phyloP scores from a whole-genome alignment of 2,888 invertebrate genomes.

The Phengaris arion region DNA sequence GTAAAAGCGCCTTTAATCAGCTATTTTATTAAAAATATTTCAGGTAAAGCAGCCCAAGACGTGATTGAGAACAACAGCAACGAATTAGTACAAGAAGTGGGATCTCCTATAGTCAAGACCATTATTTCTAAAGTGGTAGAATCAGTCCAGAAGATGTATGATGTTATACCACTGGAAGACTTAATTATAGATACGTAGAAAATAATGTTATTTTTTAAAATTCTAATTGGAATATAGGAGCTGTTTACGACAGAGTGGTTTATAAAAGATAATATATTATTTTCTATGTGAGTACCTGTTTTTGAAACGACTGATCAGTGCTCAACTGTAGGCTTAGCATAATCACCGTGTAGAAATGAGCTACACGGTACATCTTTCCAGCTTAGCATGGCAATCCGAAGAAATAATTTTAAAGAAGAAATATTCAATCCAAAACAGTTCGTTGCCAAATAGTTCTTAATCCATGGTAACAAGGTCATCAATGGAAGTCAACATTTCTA shows the following conservation, averaged over 20 bases:
- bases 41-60: constrained; percentile 7
- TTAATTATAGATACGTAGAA: constrained; percentile 6
- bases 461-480: too few species aligned
- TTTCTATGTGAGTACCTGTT: too few species aligned
- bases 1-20: too few species aligned
- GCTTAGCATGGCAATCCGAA: too few species aligned
- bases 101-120: neutral
- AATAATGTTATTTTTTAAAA: neutral
- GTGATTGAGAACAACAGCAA: constrained; percentile 12
- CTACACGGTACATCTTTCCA: too few species aligned
- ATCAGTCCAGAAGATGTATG: constrained; percentile 12
- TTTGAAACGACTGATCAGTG: too few species aligned
- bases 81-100: constrained; percentile 1
- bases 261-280: neutral
- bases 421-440: too few species aligned
- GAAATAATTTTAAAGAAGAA: too few species aligned
- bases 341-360: too few species aligned
- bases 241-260: neutral
- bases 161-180: constrained; percentile 7
- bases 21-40: neutral
- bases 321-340: too few species aligned
- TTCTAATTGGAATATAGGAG: neutral
- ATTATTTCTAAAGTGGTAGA: constrained; percentile 1
- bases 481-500: too few species aligned
- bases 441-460: too few species aligned